These are phyloP conservation scores for Drosophila ogumai DNA, from an alignment of 1,140 invertebrate genomes.

Conservation along the genomic window DNA sequence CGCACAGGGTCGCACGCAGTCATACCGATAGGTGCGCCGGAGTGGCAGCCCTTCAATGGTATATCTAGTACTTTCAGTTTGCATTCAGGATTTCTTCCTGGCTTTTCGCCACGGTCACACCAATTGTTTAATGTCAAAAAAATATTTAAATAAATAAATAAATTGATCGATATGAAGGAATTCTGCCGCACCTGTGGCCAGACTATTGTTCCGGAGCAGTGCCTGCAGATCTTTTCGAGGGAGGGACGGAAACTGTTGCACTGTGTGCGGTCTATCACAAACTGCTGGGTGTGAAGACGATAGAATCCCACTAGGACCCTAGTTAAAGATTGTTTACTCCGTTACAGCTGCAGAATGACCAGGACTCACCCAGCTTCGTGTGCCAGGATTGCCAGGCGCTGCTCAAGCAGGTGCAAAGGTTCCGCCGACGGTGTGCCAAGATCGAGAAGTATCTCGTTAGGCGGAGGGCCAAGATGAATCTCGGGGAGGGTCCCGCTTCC, in stretches of 20 bases:
- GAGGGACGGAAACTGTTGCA: slow-evolving; percentile 35
- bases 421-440: slow-evolving; percentile 60
- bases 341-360: slow-evolving; percentile 47
- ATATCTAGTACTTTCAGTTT: not conserved
- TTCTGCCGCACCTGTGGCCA: slow-evolving; percentile 67
- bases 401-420: slow-evolving; percentile 45
- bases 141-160: slow-evolving; percentile 35
- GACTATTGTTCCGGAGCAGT: slow-evolving; percentile 30
- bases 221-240: slow-evolving; percentile 48
- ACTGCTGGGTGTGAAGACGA: slow-evolving; percentile 55
- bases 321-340: slow-evolving; percentile 4
- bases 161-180: slow-evolving; percentile 49
- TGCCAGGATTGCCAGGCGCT: slow-evolving; percentile 55
- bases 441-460: slow-evolving; percentile 57
- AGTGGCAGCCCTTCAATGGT: not conserved
- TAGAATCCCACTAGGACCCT: not conserved
- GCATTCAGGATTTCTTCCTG: not conserved
- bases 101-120: not conserved
- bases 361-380: slow-evolving; percentile 39
- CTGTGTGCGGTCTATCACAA: slow-evolving; percentile 51
- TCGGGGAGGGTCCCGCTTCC: not conserved
- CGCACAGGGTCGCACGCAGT: slow-evolving; percentile 29
- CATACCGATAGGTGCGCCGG: slow-evolving; percentile 37
- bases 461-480: slow-evolving; percentile 25
- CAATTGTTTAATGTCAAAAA: slow-evolving; percentile 22